Evolutionary conservation across 1,140 invertebrate species (phyloP), one percentile per base, ranked within the genome.

Genomic region (Cheumatopsyche charites): DNA sequence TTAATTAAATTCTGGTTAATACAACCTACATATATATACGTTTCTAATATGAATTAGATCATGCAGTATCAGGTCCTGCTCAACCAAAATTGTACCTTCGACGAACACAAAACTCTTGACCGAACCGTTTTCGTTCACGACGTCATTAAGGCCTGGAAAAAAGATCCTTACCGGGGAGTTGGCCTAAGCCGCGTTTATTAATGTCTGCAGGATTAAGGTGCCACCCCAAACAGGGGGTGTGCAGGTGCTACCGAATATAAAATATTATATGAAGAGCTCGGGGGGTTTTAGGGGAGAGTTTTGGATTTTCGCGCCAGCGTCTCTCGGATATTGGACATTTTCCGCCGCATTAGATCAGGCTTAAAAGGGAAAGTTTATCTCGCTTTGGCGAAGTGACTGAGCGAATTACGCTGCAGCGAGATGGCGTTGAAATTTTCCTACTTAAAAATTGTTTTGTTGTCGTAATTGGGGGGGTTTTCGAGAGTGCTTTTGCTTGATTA

Each of bases 181-280:
- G 36, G 69, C 63, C 72, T 65, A 63, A 71, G 58, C 67, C 71
- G 70, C 74, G 71, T 75, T 75, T 75, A 75, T 75, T 75, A 75
- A 75, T 75, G 74, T 75, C 71, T 73, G 67, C 71, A 47, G 74
- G 74, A 75, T 75, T 75, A 75, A 65, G 45, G 43, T 26, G 12
- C 70, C 73, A 43, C 63, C 52, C 7, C 41, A 23, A 47, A 47
- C 49, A 21, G 29, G 29, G 29, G 29, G 29, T 36, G 9, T 55
- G 49, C 45, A 71, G 70, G 62, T 71, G 67, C 23, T 52, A 1
- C 47, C n/a, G 19, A 47, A 52, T 5, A 52, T 52, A 52, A 52
- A 52, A 52, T 52, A 12, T 45, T 12, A 12, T n/a, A 52, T 17
- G 47, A 52, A 52, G 47, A 52, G n/a, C 12, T 3, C 2, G 15